phyloP scores from a whole-genome alignment of 2,797 vertebrate species.

The Eurystomus glaucurus region DNA sequence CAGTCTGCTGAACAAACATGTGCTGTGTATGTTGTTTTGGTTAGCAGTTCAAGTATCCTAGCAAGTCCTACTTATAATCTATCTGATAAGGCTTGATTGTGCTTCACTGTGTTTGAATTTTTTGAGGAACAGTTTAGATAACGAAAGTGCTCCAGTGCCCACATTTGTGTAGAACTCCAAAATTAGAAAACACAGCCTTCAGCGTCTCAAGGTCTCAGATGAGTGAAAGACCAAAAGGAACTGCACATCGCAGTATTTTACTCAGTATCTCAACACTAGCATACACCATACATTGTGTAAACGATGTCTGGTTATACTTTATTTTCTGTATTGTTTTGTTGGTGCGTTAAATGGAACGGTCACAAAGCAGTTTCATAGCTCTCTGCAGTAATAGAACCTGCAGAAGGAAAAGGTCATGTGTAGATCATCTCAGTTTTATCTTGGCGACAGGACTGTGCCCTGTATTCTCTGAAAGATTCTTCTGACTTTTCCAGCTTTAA shows the following conservation, averaged over 20 bases:
- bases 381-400: background rate
- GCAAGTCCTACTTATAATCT: conserved; percentile 57
- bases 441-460: background rate
- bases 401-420: background rate
- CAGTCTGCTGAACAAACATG: background rate
- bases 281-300: background rate
- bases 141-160: conserved; percentile 2
- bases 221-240: background rate
- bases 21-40: conserved; percentile 38
- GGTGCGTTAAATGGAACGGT: background rate
- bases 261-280: background rate
- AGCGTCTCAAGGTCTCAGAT: background rate
- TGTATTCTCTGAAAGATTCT: background rate
- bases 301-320: background rate
- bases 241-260: background rate
- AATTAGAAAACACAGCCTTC: conserved; percentile 15
- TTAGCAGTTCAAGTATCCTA: conserved; percentile 48
- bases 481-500: background rate
- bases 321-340: background rate
- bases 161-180: conserved; percentile 47
- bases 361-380: background rate
- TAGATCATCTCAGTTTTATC: background rate
- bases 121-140: conserved; percentile 58
- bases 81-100: conserved; percentile 63
- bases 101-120: conserved; percentile 68